phyloP scores from a whole-genome alignment of 2,113 vertebrate species.

The Oncorhynchus nerka region DNA sequence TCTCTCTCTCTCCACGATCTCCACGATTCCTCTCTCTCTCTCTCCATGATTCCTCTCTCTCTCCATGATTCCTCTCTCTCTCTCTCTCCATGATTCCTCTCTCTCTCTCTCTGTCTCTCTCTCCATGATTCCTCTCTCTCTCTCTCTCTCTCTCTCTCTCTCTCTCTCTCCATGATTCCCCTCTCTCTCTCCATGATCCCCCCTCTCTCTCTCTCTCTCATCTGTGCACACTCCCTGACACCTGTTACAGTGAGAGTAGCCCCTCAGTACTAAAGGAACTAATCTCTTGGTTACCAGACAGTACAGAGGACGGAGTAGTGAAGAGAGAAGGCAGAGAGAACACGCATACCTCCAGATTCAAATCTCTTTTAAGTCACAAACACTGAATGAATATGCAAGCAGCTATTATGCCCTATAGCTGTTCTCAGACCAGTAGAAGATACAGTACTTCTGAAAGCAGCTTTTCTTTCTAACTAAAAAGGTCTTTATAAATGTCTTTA shows the following conservation, averaged over 20 bases:
- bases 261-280: conserved; percentile 48
- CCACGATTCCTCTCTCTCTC: too few relatives aligned
- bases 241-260: conserved; percentile 58
- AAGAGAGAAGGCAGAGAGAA: conserved; percentile 10
- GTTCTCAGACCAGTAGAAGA: background rate
- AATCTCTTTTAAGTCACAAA: conserved; percentile 21
- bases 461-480: background rate
- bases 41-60: too few relatives aligned
- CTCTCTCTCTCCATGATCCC: conserved; percentile 12
- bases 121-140: conserved; percentile 6
- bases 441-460: background rate
- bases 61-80: background rate
- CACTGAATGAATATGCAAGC: conserved; percentile 12
- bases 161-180: background rate
- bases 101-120: too few relatives aligned
- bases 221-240: conserved; percentile 49
- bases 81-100: too few relatives aligned
- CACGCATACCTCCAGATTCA: conserved; percentile 4
- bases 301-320: conserved; percentile 31
- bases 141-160: background rate
- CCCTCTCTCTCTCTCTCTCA: conserved; percentile 30
- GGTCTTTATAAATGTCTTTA: conserved; percentile 19
- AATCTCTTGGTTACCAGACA: conserved; percentile 46
- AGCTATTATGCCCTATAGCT: background rate
- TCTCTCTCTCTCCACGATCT: too few relatives aligned